Conservation (phyloP, 64 coral and sea anemone species). For the Trachythela sp. region DNA sequence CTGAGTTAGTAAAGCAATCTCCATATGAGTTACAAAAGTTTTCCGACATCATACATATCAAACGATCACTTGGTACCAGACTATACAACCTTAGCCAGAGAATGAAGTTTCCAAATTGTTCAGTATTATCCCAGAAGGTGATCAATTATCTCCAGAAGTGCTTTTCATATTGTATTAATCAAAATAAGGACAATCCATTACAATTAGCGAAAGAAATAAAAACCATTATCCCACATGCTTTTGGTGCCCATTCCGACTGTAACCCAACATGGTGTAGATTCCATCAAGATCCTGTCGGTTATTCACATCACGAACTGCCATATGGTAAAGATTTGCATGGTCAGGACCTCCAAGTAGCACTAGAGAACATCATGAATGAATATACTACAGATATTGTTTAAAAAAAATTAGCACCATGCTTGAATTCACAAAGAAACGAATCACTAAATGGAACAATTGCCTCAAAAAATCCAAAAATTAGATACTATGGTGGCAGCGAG, state of each 20-base stretch:
- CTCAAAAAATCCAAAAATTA: slow-evolving; percentile 15
- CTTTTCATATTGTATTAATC: neutral
- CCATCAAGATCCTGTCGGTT: too few relatives aligned
- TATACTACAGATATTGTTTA: neutral
- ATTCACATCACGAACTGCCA: too few relatives aligned
- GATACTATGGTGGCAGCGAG: slow-evolving; percentile 20
- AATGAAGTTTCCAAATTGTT: neutral
- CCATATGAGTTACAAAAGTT: slow-evolving; percentile 7
- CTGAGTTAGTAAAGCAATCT: slow-evolving; percentile 12
- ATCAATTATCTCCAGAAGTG: slow-evolving; percentile 1
- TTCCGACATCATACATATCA: slow-evolving; percentile 27
- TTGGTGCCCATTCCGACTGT: too few relatives aligned
- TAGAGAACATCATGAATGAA: neutral
- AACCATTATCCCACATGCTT: neutral
- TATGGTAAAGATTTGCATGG: too few relatives aligned
- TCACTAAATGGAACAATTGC: slow-evolving; percentile 17
- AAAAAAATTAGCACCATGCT: neutral
- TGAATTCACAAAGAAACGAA: slow-evolving; percentile 19
- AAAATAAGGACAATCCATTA: neutral
- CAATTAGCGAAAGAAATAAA: neutral
- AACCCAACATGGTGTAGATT: too few relatives aligned
- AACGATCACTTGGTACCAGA: neutral
- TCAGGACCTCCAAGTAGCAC: neutral
- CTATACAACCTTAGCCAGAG: neutral
- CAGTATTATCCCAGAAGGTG: neutral